Conservation (phyloP, 2,113 vertebrate species). For the Redunca redunca region DNA sequence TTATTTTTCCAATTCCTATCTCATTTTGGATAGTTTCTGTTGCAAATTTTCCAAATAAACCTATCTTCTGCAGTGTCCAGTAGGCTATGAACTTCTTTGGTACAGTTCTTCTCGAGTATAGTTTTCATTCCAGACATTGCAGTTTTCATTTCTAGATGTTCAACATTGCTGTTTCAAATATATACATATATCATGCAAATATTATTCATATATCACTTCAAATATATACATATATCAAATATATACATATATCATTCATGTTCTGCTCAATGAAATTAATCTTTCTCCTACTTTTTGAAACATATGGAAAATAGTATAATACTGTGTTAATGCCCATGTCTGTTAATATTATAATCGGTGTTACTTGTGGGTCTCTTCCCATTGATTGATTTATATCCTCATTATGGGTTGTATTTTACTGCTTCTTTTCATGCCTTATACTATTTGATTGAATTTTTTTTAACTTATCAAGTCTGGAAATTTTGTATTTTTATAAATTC, state of each 20-base stretch:
- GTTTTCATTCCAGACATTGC: background rate
- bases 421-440: background rate
- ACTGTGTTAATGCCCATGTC: background rate
- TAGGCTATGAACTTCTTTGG: background rate
- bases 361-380: background rate
- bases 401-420: background rate
- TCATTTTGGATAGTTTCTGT: background rate
- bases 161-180: background rate
- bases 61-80: background rate
- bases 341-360: background rate
- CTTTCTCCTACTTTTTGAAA: background rate
- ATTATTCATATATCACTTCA: background rate
- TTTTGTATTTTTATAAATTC: background rate
- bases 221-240: background rate
- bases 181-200: background rate
- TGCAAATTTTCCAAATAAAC: background rate
- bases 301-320: background rate
- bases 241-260: background rate
- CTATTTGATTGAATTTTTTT: background rate
- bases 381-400: background rate
- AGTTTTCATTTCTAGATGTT: background rate
- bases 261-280: background rate
- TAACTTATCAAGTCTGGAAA: background rate
- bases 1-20: background rate
- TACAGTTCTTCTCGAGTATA: background rate